Evolutionary conservation across 2,797 vertebrate species (phyloP), one percentile per base, ranked within the genome.

Genomic region (Pangasius djambal): DNA sequence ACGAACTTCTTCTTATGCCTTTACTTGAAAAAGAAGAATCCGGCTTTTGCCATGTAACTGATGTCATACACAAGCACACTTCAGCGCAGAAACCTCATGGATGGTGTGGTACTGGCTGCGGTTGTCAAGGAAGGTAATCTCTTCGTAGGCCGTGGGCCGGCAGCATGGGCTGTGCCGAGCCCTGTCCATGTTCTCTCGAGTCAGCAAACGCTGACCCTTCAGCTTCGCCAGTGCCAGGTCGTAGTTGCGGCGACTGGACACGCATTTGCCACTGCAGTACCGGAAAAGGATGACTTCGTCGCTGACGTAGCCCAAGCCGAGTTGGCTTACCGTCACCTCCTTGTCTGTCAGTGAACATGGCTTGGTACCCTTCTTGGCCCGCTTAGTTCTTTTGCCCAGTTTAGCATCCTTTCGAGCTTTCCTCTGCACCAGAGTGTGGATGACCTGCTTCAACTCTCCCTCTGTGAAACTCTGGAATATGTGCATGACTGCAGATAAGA

Each of bases 381-480:
- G 95, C 40, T 97, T 97, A 78, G 95, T 93, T 86, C 97, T 95
- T 90, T 95, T 93, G 85, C 92, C 95, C 15, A 93, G 84, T 67
- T 92, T 86, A 0, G 92, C 94, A 3, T 94, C 92, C 40, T 93
- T 93, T 63, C 87, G 94, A 77, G 93, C 93, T 91, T 95, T 96
- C 20, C 95, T 94, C 44, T 95, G 92, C 67, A 95, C 92, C 92
- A 97, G 94, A 0, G 95, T 94, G 57, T 89, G 92, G 2, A 97
- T 92, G 86, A 97, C 95, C 91, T 97, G 95, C 40, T 93, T 95
- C 72, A 97, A 90, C 86, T 98, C 97, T 9, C 96, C 96, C 18
- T 97, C 96, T 0, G 97, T 97, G 94, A 97, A 97, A 91, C 96
- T 97, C 93, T 97, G 96, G 91, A 97, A 94, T 91, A 97, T 92